phyloP scores from a whole-genome alignment of 2,888 invertebrate species.

The Hirudinaria manillensis region DNA sequence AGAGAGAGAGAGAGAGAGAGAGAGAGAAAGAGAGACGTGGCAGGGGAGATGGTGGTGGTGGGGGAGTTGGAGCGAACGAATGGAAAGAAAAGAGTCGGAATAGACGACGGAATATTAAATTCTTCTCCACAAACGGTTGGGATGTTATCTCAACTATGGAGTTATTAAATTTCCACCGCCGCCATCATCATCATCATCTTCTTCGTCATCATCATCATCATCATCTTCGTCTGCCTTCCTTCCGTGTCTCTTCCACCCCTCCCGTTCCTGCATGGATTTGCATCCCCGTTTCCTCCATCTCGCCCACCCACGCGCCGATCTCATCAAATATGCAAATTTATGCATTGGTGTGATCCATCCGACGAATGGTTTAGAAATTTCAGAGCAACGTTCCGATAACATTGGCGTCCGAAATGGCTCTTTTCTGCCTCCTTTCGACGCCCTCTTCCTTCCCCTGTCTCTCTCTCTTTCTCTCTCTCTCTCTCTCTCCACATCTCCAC shows the following conservation, averaged over 20 bases:
- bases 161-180: not conserved
- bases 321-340: not conserved
- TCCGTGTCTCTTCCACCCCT: too few relatives aligned
- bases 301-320: not conserved
- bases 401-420: not conserved
- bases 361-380: constrained; percentile 1
- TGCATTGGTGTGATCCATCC: constrained; percentile 11
- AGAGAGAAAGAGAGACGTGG: constrained; percentile 5
- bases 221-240: not conserved
- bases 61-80: not conserved
- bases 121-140: not conserved
- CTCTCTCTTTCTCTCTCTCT: not conserved
- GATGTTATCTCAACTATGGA: too few relatives aligned
- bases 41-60: not conserved
- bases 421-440: not conserved
- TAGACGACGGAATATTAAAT: not conserved
- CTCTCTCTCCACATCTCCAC: not conserved
- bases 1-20: constrained; percentile 2
- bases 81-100: not conserved
- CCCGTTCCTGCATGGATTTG: too few relatives aligned
- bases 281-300: too few relatives aligned
- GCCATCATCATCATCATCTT: constrained; percentile 11
- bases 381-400: not conserved
- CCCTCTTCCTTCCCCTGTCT: not conserved
- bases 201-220: constrained; percentile 8